phyloP scores from a whole-genome alignment of 2,113 vertebrate species.

The Argyrosomus japonicus region DNA sequence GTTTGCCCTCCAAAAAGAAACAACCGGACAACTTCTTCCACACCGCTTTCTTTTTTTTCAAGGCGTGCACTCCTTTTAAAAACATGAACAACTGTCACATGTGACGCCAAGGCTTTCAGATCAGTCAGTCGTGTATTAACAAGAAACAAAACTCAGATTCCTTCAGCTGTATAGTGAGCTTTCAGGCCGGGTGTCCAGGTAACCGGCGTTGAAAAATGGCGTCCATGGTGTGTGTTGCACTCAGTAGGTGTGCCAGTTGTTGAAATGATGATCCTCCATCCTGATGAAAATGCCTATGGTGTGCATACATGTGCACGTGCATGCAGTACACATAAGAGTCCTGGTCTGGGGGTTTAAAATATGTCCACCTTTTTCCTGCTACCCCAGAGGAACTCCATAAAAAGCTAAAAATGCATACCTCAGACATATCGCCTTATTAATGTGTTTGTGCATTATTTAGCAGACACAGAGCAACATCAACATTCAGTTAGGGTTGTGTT shows the following conservation, averaged over 20 bases:
- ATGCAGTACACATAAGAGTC: no score
- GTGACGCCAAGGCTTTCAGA: background rate
- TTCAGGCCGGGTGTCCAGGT: background rate
- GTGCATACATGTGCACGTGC: no score
- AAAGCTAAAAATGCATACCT: background rate
- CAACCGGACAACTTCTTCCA: background rate
- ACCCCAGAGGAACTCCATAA: background rate
- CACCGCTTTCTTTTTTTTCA: background rate
- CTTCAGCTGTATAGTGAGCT: background rate
- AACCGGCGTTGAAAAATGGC: no score
- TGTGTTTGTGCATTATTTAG: background rate
- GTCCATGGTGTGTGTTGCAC: no score
- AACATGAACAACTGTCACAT: background rate
- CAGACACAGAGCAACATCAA: no score
- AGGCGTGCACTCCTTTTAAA: background rate
- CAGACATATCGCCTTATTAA: background rate
- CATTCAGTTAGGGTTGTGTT: no score
- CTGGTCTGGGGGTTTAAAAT: no score
- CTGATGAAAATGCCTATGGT: no score
- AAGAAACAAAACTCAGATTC: no score
- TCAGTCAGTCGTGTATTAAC: background rate
- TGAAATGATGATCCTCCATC: no score
- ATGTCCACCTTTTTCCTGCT: no score
- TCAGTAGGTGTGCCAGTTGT: no score
- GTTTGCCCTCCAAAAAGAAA: slow-evolving; percentile 17